These are phyloP conservation scores for Drosophila eohydei DNA, from an alignment of 2,888 invertebrate genomes.

Conservation along the genomic window DNA sequence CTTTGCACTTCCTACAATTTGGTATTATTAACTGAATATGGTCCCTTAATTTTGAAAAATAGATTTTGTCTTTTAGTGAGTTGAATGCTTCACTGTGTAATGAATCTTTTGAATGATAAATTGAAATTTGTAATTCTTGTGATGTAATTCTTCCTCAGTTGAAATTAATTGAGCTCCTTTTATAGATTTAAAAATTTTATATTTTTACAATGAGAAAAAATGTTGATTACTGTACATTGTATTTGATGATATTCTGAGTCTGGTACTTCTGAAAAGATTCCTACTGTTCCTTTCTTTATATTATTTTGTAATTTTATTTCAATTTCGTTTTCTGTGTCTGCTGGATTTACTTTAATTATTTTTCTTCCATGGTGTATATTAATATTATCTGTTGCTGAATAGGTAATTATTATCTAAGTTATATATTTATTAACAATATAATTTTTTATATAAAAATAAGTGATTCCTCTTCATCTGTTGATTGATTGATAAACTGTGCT, in stretches of 20 bases:
- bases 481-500: neutral
- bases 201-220: too few species aligned
- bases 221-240: neutral
- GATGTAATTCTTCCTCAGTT: too few species aligned
- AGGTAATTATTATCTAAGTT: slow-evolving; percentile 10
- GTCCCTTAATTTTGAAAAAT: too few species aligned
- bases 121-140: too few species aligned
- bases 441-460: neutral
- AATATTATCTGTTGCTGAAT: neutral
- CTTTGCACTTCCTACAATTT: too few species aligned
- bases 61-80: too few species aligned
- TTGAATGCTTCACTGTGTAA: too few species aligned
- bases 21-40: too few species aligned
- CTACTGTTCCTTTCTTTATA: neutral
- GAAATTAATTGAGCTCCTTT: too few species aligned
- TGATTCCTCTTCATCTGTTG: too few species aligned
- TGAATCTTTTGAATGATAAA: too few species aligned
- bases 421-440: slow-evolving; percentile 13
- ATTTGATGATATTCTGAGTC: neutral
- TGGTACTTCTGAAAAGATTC: neutral
- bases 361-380: neutral
- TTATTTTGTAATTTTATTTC: neutral
- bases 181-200: too few species aligned
- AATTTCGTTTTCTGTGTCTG: neutral
- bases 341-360: neutral